A percentile compares a stretch with the other conserved stretches of the same genome.
phyloP scores from a whole-genome alignment of 2,888 invertebrate species.

The Protophormia terraenovae region DNA sequence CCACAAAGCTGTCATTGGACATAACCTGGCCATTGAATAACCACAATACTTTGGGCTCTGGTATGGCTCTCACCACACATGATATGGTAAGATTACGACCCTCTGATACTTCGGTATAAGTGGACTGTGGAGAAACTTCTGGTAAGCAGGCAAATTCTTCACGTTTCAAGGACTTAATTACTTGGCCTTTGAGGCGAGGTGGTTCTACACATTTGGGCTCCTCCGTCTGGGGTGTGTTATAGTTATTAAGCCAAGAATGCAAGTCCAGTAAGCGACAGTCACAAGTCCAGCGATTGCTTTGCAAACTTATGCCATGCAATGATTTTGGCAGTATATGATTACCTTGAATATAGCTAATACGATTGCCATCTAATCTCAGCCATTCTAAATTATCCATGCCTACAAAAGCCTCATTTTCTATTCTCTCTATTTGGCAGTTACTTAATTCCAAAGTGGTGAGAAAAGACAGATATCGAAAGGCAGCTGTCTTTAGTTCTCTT shows the following conservation, averaged over 20 bases:
- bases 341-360: conserved; percentile 87
- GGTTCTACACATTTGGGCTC: conserved; percentile 91
- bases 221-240: conserved; percentile 89
- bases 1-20: conserved; percentile 88
- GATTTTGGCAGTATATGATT: conserved; percentile 88
- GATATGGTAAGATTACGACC: conserved; percentile 91
- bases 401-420: conserved; percentile 91
- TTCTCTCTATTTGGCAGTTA: conserved; percentile 88
- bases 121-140: conserved; percentile 88
- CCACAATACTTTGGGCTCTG: conserved; percentile 92
- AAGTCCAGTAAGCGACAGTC: conserved; percentile 91
- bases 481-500: conserved; percentile 86
- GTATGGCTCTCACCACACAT: conserved; percentile 90
- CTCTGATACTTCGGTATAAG: conserved; percentile 89
- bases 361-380: conserved; percentile 92
- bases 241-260: conserved; percentile 89
- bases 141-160: conserved; percentile 92
- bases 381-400: conserved; percentile 91
- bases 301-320: conserved; percentile 90
- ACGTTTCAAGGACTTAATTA: conserved; percentile 86
- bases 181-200: conserved; percentile 85
- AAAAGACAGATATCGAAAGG: conserved; percentile 88
- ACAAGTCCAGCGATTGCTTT: conserved; percentile 94
- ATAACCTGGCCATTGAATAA: conserved; percentile 90
- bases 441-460: conserved; percentile 91